These are phyloP conservation scores for Zapornia atra DNA, from an alignment of 2,113 vertebrate genomes.

Conservation along the genomic window DNA sequence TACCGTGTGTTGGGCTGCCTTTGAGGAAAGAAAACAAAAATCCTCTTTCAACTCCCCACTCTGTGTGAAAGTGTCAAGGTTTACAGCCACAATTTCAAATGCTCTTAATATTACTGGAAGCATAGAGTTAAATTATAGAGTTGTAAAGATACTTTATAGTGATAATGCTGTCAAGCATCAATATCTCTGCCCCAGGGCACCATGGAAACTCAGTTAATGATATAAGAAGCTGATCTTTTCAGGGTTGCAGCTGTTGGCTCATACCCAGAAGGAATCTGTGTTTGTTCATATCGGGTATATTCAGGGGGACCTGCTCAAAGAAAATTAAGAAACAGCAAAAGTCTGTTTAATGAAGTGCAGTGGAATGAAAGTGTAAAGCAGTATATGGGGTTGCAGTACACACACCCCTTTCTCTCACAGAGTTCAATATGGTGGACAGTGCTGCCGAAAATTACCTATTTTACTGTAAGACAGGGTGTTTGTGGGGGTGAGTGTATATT, in stretches of 20 bases:
- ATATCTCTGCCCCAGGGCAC: conserved; percentile 71
- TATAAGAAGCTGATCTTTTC: conserved; percentile 73
- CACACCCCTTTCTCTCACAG: background rate
- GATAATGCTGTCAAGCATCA: conserved; percentile 80
- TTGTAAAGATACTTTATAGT: conserved; percentile 82
- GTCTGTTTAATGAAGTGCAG: conserved; percentile 31
- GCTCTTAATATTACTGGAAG: conserved; percentile 82
- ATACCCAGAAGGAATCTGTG: conserved; percentile 59
- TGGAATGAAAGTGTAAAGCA: background rate
- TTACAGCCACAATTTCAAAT: conserved; percentile 77
- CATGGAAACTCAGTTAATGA: conserved; percentile 77
- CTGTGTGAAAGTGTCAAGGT: conserved; percentile 67
- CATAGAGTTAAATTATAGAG: conserved; percentile 81
- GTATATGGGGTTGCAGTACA: background rate
- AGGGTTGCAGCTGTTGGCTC: conserved; percentile 59
- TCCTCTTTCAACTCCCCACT: background rate
- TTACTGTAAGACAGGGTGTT: background rate
- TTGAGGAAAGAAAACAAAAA: conserved; percentile 32
- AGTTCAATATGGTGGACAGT: background rate
- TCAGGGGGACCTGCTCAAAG: conserved; percentile 27
- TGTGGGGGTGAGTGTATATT: background rate
- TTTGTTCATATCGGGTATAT: conserved; percentile 13
- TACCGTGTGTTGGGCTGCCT: background rate
- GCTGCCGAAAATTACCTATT: background rate
- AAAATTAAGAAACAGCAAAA: conserved; percentile 46